phyloP scores from a whole-genome alignment of 2,113 vertebrate genomes.

The Theristicus caerulescens region DNA sequence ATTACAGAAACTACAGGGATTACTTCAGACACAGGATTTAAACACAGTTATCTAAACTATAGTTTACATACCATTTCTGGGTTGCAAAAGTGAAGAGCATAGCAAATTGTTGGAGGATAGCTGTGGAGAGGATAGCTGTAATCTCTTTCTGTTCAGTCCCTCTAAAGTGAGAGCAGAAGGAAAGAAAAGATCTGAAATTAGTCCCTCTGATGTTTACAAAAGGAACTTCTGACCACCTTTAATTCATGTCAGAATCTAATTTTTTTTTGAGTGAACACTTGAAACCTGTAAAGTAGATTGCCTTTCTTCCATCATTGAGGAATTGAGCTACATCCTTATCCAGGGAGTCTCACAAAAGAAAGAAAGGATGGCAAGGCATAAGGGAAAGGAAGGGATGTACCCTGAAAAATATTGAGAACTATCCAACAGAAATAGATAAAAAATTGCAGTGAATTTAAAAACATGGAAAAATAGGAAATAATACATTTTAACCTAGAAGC shows the following conservation, averaged over 20 bases:
- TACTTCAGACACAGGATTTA: background rate
- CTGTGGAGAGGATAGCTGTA: no score
- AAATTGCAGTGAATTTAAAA: background rate
- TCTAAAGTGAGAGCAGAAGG: background rate
- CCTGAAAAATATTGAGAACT: background rate
- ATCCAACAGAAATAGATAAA: background rate
- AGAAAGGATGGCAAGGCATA: background rate
- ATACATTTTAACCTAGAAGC: background rate
- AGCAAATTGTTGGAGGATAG: background rate
- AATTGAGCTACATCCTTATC: background rate
- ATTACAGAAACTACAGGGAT: background rate
- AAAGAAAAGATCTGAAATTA: background rate
- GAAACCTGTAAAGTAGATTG: background rate
- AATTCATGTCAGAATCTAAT: background rate
- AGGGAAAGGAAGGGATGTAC: background rate
- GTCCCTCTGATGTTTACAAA: background rate
- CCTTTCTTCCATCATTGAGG: background rate
- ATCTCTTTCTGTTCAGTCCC: background rate
- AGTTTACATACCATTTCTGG: background rate
- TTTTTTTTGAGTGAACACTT: background rate
- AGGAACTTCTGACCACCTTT: background rate
- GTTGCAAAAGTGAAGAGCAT: background rate
- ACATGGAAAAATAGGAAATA: background rate
- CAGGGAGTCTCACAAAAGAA: background rate
- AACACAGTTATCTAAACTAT: background rate